A percentile compares a stretch with the other conserved stretches of the same genome.
Evolutionary conservation across 1,140 invertebrate species (phyloP).

Genomic region (Plutomurus gul): DNA sequence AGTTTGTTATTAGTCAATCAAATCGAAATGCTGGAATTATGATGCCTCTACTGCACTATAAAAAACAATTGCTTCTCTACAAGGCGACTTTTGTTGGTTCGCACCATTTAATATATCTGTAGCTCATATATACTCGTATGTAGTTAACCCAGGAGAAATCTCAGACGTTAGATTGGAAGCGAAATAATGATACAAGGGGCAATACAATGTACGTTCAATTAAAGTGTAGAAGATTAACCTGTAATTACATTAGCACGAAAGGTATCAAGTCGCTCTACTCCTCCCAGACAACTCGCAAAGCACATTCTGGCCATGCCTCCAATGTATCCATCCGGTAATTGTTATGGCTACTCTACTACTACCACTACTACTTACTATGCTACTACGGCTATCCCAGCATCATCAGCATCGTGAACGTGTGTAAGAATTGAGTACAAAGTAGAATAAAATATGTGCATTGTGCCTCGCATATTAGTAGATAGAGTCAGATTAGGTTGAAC

Average conservation of each 20-base stretch:
- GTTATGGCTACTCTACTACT: background rate
- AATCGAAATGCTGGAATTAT: no score
- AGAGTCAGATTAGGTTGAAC: no score
- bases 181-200: conserved; percentile 15
- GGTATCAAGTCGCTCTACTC: conserved; percentile 39
- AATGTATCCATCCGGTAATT: background rate
- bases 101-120: no score
- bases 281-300: background rate
- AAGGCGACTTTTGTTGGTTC: no score
- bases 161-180: conserved; percentile 15
- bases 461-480: background rate
- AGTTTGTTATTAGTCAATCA: no score
- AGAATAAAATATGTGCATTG: background rate
- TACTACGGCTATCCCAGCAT: background rate
- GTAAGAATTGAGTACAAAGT: no score
- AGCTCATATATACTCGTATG: no score
- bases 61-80: no score
- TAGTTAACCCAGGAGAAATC: background rate
- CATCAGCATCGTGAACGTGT: background rate
- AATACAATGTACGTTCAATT: conserved; percentile 36
- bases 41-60: no score
- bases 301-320: conserved; percentile 12
- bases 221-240: conserved; percentile 39
- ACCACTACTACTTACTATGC: background rate
- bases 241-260: conserved; percentile 44